Percentiles rank a stretch among this genome's conserved stretches.
Conservation (phyloP, 2,888 invertebrate species). For the Rotaria magnacalcarata region DNA sequence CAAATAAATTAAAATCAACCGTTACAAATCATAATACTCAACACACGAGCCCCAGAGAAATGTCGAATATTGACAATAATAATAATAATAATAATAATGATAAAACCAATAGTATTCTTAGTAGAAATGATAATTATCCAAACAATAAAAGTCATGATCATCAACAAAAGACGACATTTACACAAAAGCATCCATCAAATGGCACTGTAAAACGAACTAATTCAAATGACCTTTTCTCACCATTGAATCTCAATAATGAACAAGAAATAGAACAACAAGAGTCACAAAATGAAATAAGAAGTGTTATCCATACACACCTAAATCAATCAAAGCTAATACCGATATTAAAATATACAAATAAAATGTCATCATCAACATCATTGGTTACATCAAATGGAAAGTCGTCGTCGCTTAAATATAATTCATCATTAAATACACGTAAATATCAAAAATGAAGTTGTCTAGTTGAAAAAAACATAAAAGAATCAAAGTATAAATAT, state of each 20-base stretch:
- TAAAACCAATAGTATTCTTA: background rate
- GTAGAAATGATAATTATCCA: background rate
- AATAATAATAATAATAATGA: background rate
- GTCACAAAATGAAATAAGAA: background rate
- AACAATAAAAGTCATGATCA: background rate
- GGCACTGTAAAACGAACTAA: background rate
- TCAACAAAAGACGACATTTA: background rate
- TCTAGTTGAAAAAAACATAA: too few relatives aligned
- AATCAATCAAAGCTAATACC: background rate
- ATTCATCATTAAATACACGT: background rate
- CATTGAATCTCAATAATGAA: too few relatives aligned
- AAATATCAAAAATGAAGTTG: background rate
- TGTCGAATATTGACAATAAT: background rate
- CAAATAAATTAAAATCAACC: background rate
- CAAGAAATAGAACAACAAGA: background rate
- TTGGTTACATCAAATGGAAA: background rate
- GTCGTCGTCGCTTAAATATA: background rate
- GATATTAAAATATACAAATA: background rate
- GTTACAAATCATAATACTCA: background rate
- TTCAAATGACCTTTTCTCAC: background rate
- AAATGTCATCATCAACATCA: background rate
- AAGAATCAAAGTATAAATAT: too few relatives aligned
- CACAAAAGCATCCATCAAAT: background rate
- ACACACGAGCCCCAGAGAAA: background rate
- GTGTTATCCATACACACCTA: background rate